phyloP scores from a whole-genome alignment of 2,888 invertebrate species.

The Scaptomyza caliginosa region DNA sequence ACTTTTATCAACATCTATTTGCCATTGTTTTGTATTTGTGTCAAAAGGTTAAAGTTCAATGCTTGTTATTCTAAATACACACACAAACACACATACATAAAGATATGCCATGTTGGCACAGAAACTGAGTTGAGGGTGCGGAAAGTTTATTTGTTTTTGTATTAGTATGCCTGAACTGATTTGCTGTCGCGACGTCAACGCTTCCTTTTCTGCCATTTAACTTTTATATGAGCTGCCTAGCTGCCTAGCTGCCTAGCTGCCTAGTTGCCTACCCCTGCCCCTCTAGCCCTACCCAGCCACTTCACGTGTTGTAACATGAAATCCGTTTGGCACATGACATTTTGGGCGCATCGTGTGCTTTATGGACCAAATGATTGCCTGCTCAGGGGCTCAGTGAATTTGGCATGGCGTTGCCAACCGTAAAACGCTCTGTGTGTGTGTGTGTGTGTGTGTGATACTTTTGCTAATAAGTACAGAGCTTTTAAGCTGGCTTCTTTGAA shows the following conservation, averaged over 20 bases:
- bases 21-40: slow-evolving; percentile 17
- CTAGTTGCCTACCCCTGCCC: slow-evolving; percentile 3
- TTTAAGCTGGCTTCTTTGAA: slow-evolving; percentile 31
- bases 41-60: slow-evolving; percentile 59
- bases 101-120: neutral
- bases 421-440: slow-evolving; percentile 16
- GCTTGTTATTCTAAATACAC: slow-evolving; percentile 11
- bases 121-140: neutral
- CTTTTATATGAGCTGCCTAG: slow-evolving; percentile 45
- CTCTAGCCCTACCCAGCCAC: neutral
- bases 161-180: slow-evolving; percentile 52
- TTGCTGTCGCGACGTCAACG: slow-evolving; percentile 60
- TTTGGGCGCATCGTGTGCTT: slow-evolving; percentile 69
- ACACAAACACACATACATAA: slow-evolving; percentile 6
- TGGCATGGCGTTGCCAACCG: slow-evolving; percentile 39
- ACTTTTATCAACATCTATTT: slow-evolving; percentile 20
- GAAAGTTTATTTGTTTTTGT: neutral
- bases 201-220: slow-evolving; percentile 55
- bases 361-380: slow-evolving; percentile 73
- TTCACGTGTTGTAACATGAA: slow-evolving; percentile 58
- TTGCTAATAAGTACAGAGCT: slow-evolving; percentile 49
- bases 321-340: slow-evolving; percentile 65
- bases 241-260: neutral
- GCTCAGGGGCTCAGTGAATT: slow-evolving; percentile 59
- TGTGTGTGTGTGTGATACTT: slow-evolving; percentile 10